These are phyloP conservation scores for Sinocyclocheilus rhinocerous DNA, from an alignment of 2,113 vertebrate genomes.

Conservation along the genomic window DNA sequence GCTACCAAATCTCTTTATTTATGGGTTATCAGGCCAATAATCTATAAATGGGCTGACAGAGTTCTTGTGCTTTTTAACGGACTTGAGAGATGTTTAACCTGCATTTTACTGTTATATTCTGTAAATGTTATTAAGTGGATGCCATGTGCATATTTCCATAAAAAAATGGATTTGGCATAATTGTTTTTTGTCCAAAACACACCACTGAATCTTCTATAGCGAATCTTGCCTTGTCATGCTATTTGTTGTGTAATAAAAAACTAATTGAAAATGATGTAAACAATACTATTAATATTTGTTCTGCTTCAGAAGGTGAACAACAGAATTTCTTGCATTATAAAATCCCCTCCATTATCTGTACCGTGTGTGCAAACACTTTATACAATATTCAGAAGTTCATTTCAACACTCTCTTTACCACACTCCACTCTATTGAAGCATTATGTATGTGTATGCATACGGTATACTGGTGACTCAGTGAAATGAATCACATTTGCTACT, in stretches of 20 bases:
- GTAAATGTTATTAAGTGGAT: too few relatives aligned
- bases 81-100: too few relatives aligned
- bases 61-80: too few relatives aligned
- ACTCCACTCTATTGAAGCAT: slow-evolving; percentile 27
- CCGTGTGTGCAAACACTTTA: not conserved
- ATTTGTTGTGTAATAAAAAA: not conserved
- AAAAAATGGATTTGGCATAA: too few relatives aligned
- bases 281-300: not conserved
- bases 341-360: not conserved
- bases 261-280: not conserved
- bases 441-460: slow-evolving; percentile 17
- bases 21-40: too few relatives aligned
- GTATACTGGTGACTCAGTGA: slow-evolving; percentile 20
- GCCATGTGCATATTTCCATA: too few relatives aligned
- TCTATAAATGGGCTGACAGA: too few relatives aligned
- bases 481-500: slow-evolving; percentile 50
- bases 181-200: too few relatives aligned
- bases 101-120: too few relatives aligned
- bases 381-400: slow-evolving; percentile 43
- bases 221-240: not conserved
- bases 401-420: slow-evolving; percentile 13
- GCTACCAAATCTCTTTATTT: too few relatives aligned
- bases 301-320: not conserved
- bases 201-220: not conserved
- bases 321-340: not conserved